Evolutionary conservation across 2,113 vertebrate genomes (phyloP).

Genomic region (Electrona antarctica): DNA sequence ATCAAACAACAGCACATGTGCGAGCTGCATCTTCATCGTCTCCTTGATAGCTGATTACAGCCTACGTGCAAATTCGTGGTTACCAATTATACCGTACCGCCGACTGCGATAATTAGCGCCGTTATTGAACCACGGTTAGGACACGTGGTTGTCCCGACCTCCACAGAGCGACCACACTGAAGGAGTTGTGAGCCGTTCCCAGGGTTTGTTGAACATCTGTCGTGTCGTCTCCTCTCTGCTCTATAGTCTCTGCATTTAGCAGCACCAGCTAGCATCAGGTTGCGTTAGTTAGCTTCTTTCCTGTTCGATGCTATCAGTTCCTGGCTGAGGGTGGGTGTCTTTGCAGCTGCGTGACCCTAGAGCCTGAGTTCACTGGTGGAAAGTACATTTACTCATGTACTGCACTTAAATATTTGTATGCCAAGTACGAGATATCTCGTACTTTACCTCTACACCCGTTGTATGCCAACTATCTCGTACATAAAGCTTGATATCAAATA

Average conservation of each 20-base stretch:
- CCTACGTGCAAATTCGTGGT: conserved; percentile 28
- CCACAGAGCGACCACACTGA: conserved; percentile 49
- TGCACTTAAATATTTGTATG: too few species aligned
- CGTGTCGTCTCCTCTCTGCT: conserved; percentile 35
- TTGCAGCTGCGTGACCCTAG: conserved; percentile 54
- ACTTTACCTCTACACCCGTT: too few species aligned
- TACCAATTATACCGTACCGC: conserved; percentile 8
- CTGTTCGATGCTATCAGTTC: conserved; percentile 80
- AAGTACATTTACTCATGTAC: too few species aligned
- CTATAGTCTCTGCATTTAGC: conserved; percentile 50
- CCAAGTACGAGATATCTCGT: too few species aligned
- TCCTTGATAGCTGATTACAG: conserved; percentile 14
- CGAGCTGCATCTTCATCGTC: conserved; percentile 3
- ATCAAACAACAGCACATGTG: too few species aligned
- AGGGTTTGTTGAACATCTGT: conserved; percentile 63
- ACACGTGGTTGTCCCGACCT: conserved; percentile 28
- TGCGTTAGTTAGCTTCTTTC: conserved; percentile 66
- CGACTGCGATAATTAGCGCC: conserved; percentile 54
- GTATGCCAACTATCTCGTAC: too few species aligned
- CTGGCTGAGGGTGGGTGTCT: conserved; percentile 60
- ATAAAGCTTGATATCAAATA: too few species aligned
- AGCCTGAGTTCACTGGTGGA: too few species aligned
- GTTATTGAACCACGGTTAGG: conserved; percentile 38
- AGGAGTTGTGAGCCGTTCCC: conserved; percentile 53
- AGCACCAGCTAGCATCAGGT: conserved; percentile 45